Percentiles rank a stretch among this genome's conserved stretches.
Conservation (phyloP, 2,888 invertebrate genomes). For the Drosophila vallismaia region DNA sequence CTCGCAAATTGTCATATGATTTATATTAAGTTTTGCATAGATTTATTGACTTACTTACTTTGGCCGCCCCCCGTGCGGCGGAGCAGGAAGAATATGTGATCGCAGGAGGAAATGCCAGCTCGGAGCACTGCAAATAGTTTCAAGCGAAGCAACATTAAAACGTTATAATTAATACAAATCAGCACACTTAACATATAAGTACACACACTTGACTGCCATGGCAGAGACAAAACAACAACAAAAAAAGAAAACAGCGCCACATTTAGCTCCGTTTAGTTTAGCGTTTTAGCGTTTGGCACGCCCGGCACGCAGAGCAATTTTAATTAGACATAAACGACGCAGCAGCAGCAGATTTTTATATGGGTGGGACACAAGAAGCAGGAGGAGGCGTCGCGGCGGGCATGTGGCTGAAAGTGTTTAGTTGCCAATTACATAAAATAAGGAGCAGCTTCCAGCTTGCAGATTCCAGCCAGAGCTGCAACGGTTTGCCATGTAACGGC, state of each 20-base stretch:
- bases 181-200: slow-evolving; percentile 65
- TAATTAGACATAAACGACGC: slow-evolving; percentile 78
- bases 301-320: slow-evolving; percentile 65
- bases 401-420: slow-evolving; percentile 75
- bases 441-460: slow-evolving; percentile 67
- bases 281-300: slow-evolving; percentile 55
- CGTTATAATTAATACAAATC: slow-evolving; percentile 74
- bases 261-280: slow-evolving; percentile 29
- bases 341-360: slow-evolving; percentile 8
- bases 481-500: slow-evolving; percentile 71
- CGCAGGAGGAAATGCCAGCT: slow-evolving; percentile 72
- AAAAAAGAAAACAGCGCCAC: slow-evolving; percentile 12
- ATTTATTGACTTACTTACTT: slow-evolving; percentile 65
- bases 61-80: slow-evolving; percentile 42
- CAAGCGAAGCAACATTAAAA: slow-evolving; percentile 59
- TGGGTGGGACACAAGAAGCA: neutral
- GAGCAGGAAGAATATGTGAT: slow-evolving; percentile 61
- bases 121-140: slow-evolving; percentile 57
- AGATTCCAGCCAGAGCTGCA: slow-evolving; percentile 20
- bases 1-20: slow-evolving; percentile 68
- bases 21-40: slow-evolving; percentile 76
- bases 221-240: slow-evolving; percentile 5
- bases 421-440: slow-evolving; percentile 79
- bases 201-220: slow-evolving; percentile 7
- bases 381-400: too few species aligned